These are phyloP conservation scores for Hystrix cristata DNA, from an alignment of 2,113 vertebrate genomes.

Conservation along the genomic window DNA sequence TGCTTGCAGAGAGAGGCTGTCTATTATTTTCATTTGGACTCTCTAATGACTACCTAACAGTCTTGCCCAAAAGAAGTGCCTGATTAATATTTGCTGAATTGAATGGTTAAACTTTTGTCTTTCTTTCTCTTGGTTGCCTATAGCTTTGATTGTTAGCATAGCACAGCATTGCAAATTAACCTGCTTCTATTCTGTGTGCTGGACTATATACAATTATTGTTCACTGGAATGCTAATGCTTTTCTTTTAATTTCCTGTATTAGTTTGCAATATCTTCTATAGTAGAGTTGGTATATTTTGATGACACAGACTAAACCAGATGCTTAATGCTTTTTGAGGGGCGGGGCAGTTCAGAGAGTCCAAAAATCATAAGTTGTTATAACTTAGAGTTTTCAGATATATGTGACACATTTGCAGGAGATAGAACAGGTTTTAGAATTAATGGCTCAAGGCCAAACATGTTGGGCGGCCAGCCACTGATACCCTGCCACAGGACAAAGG, in stretches of 20 bases:
- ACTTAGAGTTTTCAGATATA: neutral
- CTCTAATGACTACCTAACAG: neutral
- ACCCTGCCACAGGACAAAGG: accelerated
- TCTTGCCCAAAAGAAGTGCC: neutral
- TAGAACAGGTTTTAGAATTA: neutral
- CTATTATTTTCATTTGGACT: neutral
- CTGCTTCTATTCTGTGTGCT: accelerated
- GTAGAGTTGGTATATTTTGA: neutral
- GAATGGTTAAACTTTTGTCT: neutral
- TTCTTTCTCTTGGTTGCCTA: neutral
- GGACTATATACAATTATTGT: too few relatives aligned
- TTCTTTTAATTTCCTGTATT: neutral
- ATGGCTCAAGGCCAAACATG: too few relatives aligned
- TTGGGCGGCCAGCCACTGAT: accelerated
- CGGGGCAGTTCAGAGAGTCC: neutral
- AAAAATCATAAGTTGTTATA: neutral
- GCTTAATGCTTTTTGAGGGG: neutral
- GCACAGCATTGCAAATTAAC: too few relatives aligned
- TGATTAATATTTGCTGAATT: too few relatives aligned
- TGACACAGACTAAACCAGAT: neutral
- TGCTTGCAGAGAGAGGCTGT: neutral
- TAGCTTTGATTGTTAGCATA: accelerated
- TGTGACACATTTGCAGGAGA: neutral
- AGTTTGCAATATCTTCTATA: neutral
- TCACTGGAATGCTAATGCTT: too few relatives aligned